A percentile compares a stretch with the other conserved stretches of the same genome.
Evolutionary conservation across 2,888 invertebrate species (phyloP).

Genomic region (Epistrophe eligans): DNA sequence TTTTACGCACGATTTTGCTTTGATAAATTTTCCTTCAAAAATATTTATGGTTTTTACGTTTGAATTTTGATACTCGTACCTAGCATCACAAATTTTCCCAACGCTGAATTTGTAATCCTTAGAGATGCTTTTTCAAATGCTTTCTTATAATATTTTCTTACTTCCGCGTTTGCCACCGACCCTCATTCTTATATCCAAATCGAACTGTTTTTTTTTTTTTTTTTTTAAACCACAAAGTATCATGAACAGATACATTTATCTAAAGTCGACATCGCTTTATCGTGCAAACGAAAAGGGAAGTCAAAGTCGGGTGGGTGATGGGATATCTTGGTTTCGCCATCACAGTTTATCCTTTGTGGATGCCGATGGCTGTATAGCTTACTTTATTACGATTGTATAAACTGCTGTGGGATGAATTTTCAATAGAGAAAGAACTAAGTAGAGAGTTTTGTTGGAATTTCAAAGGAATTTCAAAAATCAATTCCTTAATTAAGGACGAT

Average conservation of each 20-base stretch:
- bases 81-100: not conserved
- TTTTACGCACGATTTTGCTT: conserved; percentile 14
- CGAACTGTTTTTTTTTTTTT: not conserved
- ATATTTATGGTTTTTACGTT: conserved; percentile 19
- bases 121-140: not conserved
- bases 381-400: not conserved
- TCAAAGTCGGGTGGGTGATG: not conserved
- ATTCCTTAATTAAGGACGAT: conserved; percentile 26
- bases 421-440: not conserved
- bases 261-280: conserved; percentile 29
- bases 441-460: conserved; percentile 8
- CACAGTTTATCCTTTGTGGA: conserved; percentile 12
- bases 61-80: not conserved
- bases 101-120: conserved; percentile 1
- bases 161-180: conserved; percentile 2
- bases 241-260: conserved; percentile 3
- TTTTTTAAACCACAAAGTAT: conserved; percentile 15
- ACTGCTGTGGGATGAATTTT: conserved; percentile 19
- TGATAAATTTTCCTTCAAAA: conserved; percentile 11
- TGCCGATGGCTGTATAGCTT: conserved; percentile 23
- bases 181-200: not conserved
- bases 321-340: not conserved
- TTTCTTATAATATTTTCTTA: not conserved
- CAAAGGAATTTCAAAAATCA: conserved; percentile 34
- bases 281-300: not conserved